phyloP scores from a whole-genome alignment of 2,797 vertebrate species.

The Smutsia temminckii region DNA sequence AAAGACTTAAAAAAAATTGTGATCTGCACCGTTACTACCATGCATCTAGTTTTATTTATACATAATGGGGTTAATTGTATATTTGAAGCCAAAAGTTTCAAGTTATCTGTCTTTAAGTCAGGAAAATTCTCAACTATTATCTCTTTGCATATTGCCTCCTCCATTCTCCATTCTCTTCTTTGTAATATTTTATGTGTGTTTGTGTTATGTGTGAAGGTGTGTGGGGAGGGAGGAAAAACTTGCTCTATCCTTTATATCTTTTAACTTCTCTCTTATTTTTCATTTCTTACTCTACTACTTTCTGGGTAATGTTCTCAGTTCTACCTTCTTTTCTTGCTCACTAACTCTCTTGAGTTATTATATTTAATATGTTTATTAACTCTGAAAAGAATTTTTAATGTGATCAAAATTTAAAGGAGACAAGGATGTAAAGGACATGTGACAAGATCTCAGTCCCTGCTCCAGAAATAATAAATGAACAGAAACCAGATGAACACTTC shows the following conservation, averaged over 20 bases:
- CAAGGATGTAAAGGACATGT: neutral
- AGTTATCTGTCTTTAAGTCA: neutral
- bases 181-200: neutral
- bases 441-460: neutral
- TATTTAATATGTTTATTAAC: neutral
- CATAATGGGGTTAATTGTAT: neutral
- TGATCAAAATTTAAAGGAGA: conserved; percentile 27
- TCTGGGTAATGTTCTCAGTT: neutral
- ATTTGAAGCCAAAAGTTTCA: conserved; percentile 14
- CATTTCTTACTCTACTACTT: neutral
- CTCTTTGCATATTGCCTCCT: neutral
- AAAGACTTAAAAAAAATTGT: neutral
- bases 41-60: neutral
- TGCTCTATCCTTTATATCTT: neutral
- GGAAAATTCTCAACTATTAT: conserved; percentile 8
- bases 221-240: neutral
- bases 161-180: neutral
- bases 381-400: neutral
- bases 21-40: neutral
- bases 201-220: neutral
- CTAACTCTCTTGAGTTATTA: neutral
- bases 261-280: conserved; percentile 23
- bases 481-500: conserved; percentile 11
- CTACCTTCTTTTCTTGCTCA: neutral
- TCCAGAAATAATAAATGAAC: conserved; percentile 32